These are phyloP conservation scores for Candoia aspera DNA, from an alignment of 2,113 vertebrate genomes.

Conservation along the genomic window DNA sequence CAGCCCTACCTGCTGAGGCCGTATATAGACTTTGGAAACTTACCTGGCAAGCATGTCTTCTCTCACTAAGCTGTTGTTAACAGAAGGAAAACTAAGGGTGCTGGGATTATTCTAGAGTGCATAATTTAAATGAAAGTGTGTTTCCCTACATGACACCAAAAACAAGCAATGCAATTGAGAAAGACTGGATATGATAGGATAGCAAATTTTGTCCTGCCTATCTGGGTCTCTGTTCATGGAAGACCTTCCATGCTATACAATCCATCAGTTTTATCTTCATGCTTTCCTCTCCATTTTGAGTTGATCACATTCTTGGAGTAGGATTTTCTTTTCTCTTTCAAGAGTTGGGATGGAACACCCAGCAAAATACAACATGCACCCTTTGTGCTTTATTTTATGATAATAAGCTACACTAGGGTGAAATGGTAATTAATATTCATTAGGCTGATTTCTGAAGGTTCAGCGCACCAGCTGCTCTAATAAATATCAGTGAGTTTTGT, in stretches of 20 bases:
- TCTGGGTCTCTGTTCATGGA: background rate
- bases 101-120: background rate
- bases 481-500: slow-evolving; percentile 42
- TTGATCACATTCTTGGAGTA: background rate
- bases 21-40: background rate
- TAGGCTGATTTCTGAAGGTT: slow-evolving; percentile 40
- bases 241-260: background rate
- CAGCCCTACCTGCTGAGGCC: background rate
- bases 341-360: background rate
- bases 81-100: background rate
- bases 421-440: slow-evolving; percentile 42
- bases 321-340: background rate
- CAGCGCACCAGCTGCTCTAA: slow-evolving; percentile 1
- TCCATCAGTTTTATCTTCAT: background rate
- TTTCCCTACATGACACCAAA: background rate
- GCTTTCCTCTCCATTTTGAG: background rate
- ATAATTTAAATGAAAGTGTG: background rate
- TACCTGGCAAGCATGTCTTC: background rate
- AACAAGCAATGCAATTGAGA: background rate
- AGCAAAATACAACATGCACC: background rate
- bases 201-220: background rate
- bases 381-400: background rate
- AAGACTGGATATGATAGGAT: background rate
- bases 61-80: background rate
- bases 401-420: slow-evolving; percentile 35